phyloP scores from a whole-genome alignment of 1,140 invertebrate genomes.

The Calephelis virginiensis region DNA sequence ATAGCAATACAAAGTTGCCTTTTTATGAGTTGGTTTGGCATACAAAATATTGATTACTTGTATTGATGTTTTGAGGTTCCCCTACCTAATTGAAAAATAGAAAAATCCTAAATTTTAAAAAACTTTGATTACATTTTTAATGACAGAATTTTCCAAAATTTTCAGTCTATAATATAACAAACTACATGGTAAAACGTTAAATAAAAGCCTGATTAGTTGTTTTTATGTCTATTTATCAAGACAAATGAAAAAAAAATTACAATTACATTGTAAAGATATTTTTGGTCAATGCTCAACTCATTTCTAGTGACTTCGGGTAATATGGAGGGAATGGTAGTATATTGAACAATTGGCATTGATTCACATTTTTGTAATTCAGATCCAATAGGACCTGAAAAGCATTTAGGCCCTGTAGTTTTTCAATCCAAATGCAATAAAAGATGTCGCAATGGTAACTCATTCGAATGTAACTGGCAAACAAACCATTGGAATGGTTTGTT shows the following conservation, averaged over 20 bases:
- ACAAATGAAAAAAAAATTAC: too few relatives aligned
- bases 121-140: conserved; percentile 1
- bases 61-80: conserved; percentile 2
- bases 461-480: conserved; percentile 4
- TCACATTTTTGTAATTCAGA: too few relatives aligned
- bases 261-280: conserved; percentile 12
- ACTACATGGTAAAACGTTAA: background rate
- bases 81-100: background rate
- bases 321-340: too few relatives aligned
- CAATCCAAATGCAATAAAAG: background rate
- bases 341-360: too few relatives aligned
- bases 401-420: background rate
- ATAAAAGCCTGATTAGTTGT: conserved; percentile 3
- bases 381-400: too few relatives aligned
- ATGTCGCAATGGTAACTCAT: conserved; percentile 9
- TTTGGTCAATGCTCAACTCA: background rate
- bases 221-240: background rate
- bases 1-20: background rate
- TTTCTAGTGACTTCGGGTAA: too few relatives aligned
- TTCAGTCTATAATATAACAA: background rate
- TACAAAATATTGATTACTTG: conserved; percentile 2
- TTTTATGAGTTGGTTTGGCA: background rate
- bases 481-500: conserved; percentile 14
- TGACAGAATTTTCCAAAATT: background rate
- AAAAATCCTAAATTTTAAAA: background rate